Evolutionary conservation across 2,888 invertebrate species (phyloP).

Genomic region (Drosophila nigricruria): DNA sequence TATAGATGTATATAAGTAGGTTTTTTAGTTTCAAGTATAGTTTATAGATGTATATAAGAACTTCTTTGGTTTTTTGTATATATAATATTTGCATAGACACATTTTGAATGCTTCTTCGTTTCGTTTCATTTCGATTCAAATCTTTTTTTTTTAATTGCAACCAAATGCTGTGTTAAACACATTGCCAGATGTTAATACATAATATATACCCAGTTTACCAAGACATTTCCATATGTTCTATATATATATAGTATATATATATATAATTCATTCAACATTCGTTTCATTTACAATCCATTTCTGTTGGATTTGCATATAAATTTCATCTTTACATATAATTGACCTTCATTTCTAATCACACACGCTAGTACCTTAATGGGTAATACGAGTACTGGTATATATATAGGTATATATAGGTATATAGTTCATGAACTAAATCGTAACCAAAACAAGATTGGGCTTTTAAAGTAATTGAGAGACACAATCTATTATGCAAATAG

Average conservation of each 20-base stretch:
- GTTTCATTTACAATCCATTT: conserved; percentile 9
- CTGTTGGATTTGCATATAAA: conserved; percentile 59
- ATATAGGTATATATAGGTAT: conserved; percentile 3
- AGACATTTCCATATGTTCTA: conserved; percentile 14
- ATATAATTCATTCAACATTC: conserved; percentile 16
- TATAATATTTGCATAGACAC: conserved; percentile 70
- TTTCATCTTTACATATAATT: conserved; percentile 76
- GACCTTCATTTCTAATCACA: conserved; percentile 82
- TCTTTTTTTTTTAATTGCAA: conserved; percentile 39
- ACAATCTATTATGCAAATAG: conserved; percentile 56
- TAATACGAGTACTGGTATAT: conserved; percentile 40
- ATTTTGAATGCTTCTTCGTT: conserved; percentile 76
- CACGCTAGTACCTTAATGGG: conserved; percentile 66
- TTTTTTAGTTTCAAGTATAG: conserved; percentile 40
- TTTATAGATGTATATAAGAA: conserved; percentile 40
- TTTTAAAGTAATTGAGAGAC: conserved; percentile 52
- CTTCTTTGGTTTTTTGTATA: conserved; percentile 2
- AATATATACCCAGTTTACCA: conserved; percentile 28
- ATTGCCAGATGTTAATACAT: conserved; percentile 36
- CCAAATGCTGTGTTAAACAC: conserved; percentile 59
- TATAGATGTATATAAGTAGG: conserved; percentile 47
- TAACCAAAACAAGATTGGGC: conserved; percentile 42
- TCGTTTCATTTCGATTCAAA: conserved; percentile 62
- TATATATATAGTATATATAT: neutral
- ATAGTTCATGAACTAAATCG: conserved; percentile 20